These are phyloP conservation scores for Xestobium rufovillosum DNA, from an alignment of 2,888 invertebrate genomes.

Conservation along the genomic window DNA sequence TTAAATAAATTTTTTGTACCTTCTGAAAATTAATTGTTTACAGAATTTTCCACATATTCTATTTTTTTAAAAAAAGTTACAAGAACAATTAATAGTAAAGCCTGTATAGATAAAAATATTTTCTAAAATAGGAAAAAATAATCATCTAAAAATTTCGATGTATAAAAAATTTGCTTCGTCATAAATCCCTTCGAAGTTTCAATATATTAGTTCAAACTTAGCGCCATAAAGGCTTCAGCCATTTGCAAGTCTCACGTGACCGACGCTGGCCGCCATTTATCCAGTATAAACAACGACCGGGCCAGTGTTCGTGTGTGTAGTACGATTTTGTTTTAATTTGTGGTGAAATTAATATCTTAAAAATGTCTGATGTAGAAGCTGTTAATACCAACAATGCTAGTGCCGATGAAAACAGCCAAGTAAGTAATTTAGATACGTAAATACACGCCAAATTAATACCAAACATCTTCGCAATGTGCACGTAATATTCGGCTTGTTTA, in stretches of 20 bases:
- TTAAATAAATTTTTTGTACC: too few species aligned
- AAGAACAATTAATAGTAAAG: too few species aligned
- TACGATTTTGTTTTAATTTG: slow-evolving; percentile 39
- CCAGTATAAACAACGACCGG: slow-evolving; percentile 54
- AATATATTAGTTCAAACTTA: slow-evolving; percentile 29
- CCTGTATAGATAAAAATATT: too few species aligned
- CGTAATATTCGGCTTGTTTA: slow-evolving; percentile 37
- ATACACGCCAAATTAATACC: slow-evolving; percentile 21
- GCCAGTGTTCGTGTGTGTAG: slow-evolving; percentile 34
- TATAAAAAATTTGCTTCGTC: too few species aligned
- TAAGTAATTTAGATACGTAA: slow-evolving; percentile 28
- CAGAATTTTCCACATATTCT: too few species aligned
- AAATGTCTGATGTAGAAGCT: slow-evolving; percentile 44
- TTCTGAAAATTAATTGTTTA: too few species aligned
- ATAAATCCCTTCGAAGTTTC: too few species aligned
- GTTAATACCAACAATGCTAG: slow-evolving; percentile 39
- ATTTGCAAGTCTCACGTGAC: slow-evolving; percentile 46
- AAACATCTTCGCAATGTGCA: slow-evolving; percentile 39
- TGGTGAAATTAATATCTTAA: slow-evolving; percentile 37
- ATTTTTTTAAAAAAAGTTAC: too few species aligned
- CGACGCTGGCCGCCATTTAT: slow-evolving; percentile 57
- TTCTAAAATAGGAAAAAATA: too few species aligned
- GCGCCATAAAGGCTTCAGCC: slow-evolving; percentile 35
- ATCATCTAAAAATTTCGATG: too few species aligned
- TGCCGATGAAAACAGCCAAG: slow-evolving; percentile 41